Evolutionary conservation across 2,797 vertebrate genomes (phyloP).

Genomic region (Apodemus agrarius): DNA sequence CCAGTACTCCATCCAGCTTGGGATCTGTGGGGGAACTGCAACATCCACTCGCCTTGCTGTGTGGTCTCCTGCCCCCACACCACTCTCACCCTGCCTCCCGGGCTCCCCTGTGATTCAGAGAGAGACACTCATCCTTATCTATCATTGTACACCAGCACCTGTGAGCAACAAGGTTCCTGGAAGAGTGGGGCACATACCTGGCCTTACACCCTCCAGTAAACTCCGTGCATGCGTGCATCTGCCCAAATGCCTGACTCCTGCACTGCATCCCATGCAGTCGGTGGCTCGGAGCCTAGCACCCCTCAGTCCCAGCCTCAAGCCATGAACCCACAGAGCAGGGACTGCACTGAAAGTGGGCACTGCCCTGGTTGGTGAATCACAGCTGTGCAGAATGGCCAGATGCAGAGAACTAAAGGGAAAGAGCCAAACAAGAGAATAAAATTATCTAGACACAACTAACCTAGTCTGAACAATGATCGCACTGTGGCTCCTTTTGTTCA

Average conservation of each 20-base stretch:
- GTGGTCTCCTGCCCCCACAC: neutral
- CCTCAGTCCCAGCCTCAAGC: neutral
- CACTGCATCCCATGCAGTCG: neutral
- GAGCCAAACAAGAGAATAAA: neutral
- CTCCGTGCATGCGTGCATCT: neutral
- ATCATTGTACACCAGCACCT: neutral
- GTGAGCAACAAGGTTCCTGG: no score
- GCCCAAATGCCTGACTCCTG: neutral
- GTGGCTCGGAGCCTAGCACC: no score
- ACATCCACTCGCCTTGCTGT: neutral
- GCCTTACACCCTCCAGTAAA: neutral
- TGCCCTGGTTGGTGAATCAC: neutral
- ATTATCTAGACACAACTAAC: neutral
- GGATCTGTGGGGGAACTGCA: neutral
- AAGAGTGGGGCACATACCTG: neutral
- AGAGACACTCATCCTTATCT: no score
- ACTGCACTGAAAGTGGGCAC: neutral
- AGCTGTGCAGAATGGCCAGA: fast-evolving
- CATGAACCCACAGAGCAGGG: neutral
- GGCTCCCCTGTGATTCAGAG: neutral
- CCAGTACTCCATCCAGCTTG: neutral
- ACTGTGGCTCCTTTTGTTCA: neutral
- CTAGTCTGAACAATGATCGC: fast-evolving
- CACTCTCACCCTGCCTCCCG: neutral
- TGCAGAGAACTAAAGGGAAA: neutral